Evolutionary conservation across 2,113 vertebrate species (phyloP), one percentile per base, ranked within the genome.

Genomic region (Lepus europaeus): DNA sequence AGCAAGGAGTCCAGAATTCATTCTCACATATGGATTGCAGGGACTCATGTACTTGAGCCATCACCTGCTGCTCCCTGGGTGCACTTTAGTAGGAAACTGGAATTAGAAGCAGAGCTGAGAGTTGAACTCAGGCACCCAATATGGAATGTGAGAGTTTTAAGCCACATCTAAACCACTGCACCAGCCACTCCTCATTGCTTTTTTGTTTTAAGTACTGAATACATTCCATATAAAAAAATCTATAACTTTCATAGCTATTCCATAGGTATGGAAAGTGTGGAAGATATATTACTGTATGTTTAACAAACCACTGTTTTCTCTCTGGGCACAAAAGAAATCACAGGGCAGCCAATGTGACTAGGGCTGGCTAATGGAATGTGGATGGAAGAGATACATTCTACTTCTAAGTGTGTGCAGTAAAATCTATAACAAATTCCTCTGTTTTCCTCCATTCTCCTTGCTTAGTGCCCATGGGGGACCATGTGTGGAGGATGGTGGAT

Each of bases 141-240:
- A 17, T 17, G 17, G 56, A 59, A 17, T 17, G 13, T 17, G 17
- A 17, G 56, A 59, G 56, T 59, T 59, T 4, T 59, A 16, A 59
- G 17, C 56, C 56, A 59, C 56, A 16, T 17, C 56, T 59, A 16
- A 59, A 59, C 56, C 56, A 59, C 56, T 59, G 56, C 12, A 59
- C 56, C 17, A 17, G 13, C 12, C 17, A 59, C 2, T 17, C 56
- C 56, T 59, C 56, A 59, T 45, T 45, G 45, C 45, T 45, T 59
- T 59, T 79, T 49, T 87, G 91, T 94, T 66, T 36, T 49, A 93
- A 68, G 31, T 56, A 78, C 53, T 84, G 61, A 83, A 63, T 74
- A 83, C 61, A 91, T 61, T 87, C 6, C 39, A 79, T 45, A 72
- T 8, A 45, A 86, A 81, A 91, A 83, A 4, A 69, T 25, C 13